phyloP scores from a whole-genome alignment of 2,797 vertebrate genomes.

The Artibeus jamaicensis region DNA sequence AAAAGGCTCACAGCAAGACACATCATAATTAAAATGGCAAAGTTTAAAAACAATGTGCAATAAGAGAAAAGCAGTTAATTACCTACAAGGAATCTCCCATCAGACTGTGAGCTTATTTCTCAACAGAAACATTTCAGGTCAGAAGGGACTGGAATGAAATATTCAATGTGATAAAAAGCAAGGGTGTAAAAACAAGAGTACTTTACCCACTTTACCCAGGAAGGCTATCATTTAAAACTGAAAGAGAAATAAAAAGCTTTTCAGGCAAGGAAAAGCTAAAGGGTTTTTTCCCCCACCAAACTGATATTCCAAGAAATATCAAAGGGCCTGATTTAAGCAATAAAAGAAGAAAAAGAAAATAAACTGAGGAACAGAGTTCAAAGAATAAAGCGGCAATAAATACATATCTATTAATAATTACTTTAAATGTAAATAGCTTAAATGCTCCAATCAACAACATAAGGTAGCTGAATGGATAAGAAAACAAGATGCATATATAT shows the following conservation, averaged over 20 bases:
- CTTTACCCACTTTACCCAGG: too few species aligned
- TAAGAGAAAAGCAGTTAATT: too few species aligned
- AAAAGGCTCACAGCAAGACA: not conserved
- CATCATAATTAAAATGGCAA: not conserved
- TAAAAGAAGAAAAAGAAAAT: not conserved
- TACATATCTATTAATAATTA: not conserved
- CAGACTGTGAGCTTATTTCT: too few species aligned
- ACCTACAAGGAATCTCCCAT: too few species aligned
- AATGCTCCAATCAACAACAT: not conserved
- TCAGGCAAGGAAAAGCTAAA: not conserved
- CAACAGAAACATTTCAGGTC: too few species aligned
- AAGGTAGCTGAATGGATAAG: not conserved
- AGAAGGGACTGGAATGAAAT: too few species aligned
- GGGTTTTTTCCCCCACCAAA: not conserved
- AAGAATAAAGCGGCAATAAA: not conserved
- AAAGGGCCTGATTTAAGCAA: not conserved
- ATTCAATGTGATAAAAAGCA: too few species aligned
- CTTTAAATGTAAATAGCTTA: not conserved
- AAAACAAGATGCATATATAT: not conserved
- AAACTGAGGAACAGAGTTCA: not conserved
- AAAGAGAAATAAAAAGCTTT: not conserved
- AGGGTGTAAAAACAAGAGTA: too few species aligned
- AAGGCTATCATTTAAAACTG: not conserved
- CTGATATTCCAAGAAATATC: not conserved
- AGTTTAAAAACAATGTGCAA: not conserved